Evolutionary conservation across 2,888 invertebrate genomes (phyloP), one percentile per base, ranked within the genome.

Genomic region (Conops quadrifasciatus): DNA sequence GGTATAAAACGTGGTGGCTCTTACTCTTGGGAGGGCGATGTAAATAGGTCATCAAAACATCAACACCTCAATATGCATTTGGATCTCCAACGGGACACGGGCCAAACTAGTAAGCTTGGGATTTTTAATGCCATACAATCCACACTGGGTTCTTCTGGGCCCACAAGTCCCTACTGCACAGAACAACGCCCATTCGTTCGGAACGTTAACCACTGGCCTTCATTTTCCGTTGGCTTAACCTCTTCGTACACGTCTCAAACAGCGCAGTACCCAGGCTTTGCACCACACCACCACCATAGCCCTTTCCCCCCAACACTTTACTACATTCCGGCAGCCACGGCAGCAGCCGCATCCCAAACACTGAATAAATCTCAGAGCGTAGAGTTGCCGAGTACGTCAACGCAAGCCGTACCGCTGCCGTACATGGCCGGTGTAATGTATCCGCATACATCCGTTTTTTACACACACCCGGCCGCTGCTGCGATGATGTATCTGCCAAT

Each of bases 1-100:
- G 90, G 90, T 0, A 78, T 89, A 0, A 92, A 92, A 80, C 85
- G 92, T 16, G 88, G 89, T 65, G 89, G 89, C 1, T 89, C 90
- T 16, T 87, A 88, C 68, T 90, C 89, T 1, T 88, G 88, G 87
- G 90, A 90, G 79, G 89, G 86, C 1, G 90, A 90, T 66, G 87
- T 87, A 69, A 87, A 88, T 74, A 90, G 89, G 78, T 21, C 62
- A 2, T 81, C 88, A 24, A 90, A 90, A 78, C 87, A 89, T 71
- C 87, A 88, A 64, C 88, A 88, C 75, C 78, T 78, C 5, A 82
- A 78, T 36, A 71, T 77, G 3, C 26, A 26, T 65, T 56, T 77
- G 72, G 78, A 79, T 56, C 67, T 75, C 70, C 75, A 72, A 66
- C 75, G 74, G 30, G 75, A 78, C 5, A 72, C 60, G 64, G 36